Evolutionary conservation across 2,797 vertebrate genomes (phyloP).

Genomic region (Falco columbarius): DNA sequence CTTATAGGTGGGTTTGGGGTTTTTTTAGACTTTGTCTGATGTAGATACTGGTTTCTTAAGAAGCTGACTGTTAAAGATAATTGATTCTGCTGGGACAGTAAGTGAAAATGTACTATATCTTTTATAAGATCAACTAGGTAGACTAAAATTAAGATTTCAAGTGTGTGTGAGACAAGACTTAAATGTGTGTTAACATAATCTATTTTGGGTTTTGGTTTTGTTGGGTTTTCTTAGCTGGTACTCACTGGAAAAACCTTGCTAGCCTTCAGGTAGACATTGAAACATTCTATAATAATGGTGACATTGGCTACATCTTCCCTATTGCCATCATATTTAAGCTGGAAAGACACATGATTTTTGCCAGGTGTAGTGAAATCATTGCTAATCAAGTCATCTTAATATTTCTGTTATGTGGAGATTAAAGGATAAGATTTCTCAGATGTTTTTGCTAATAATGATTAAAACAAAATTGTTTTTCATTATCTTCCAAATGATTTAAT

Average conservation of each 20-base stretch:
- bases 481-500: neutral
- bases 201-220: neutral
- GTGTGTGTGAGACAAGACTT: neutral
- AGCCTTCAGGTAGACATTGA: neutral
- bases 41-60: neutral
- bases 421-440: neutral
- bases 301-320: neutral
- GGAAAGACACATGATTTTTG: neutral
- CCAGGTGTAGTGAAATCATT: neutral
- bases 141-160: neutral
- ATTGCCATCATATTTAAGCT: neutral
- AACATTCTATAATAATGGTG: rapidly evolving
- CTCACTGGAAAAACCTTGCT: neutral
- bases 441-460: neutral
- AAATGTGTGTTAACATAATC: neutral
- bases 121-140: neutral
- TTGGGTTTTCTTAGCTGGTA: neutral
- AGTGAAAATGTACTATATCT: neutral
- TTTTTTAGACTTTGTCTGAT: neutral
- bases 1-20: neutral
- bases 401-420: neutral
- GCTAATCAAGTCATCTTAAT: neutral
- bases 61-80: neutral
- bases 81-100: neutral
- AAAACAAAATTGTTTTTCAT: neutral